A percentile compares a stretch with the other conserved stretches of the same genome.
Conservation (phyloP, 2,888 invertebrate species). For the Incurvaria masculella region DNA sequence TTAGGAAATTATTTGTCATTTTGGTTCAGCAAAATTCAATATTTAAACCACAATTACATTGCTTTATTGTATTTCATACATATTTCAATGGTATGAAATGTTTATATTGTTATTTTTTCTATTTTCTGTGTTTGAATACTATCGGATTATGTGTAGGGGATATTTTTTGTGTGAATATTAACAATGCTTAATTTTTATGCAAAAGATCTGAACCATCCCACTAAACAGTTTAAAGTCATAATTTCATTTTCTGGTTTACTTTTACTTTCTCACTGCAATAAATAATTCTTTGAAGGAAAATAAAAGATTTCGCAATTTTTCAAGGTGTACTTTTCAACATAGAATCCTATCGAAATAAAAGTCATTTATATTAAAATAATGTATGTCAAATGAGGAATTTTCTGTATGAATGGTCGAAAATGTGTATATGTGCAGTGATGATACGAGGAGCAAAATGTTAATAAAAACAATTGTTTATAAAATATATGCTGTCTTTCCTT, state of each 20-base stretch:
- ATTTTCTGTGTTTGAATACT: neutral
- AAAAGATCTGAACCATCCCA: neutral
- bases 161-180: neutral
- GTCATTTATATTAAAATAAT: constrained; percentile 38
- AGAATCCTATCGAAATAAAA: constrained; percentile 34
- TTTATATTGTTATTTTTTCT: neutral
- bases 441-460: constrained; percentile 55
- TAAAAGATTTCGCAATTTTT: constrained; percentile 33
- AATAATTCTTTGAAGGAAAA: constrained; percentile 49
- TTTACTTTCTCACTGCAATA: constrained; percentile 26
- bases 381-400: constrained; percentile 39
- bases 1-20: neutral
- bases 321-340: neutral
- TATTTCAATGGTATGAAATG: neutral
- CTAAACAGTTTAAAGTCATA: constrained; percentile 19
- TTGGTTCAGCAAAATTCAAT: neutral
- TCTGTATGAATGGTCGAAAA: constrained; percentile 38
- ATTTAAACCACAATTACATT: neutral
- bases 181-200: neutral
- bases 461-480: constrained; percentile 58
- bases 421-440: constrained; percentile 44
- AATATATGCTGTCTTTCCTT: constrained; percentile 28
- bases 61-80: neutral
- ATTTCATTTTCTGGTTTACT: constrained; percentile 24
- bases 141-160: neutral